Conservation (phyloP, 2,888 invertebrate species). For the Julus scandinavius region DNA sequence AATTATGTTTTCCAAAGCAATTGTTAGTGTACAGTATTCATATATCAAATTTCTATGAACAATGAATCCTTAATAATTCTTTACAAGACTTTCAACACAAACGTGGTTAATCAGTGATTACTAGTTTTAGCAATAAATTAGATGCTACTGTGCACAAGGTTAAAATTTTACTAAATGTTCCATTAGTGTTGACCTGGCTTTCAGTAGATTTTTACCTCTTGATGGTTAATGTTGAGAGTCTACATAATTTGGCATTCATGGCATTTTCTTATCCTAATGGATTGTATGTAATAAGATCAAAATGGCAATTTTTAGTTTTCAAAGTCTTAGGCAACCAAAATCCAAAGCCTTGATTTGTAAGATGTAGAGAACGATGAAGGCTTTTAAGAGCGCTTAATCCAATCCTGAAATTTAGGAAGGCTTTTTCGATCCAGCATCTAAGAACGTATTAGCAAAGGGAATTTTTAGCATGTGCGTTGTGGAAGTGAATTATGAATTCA, state of each 20-base stretch:
- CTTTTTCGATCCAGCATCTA: neutral
- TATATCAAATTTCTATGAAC: no score
- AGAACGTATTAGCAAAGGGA: neutral
- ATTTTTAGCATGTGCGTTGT: neutral
- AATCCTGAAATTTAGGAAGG: neutral
- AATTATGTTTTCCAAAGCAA: no score
- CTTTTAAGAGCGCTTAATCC: slow-evolving; percentile 34
- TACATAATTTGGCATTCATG: neutral
- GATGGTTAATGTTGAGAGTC: neutral
- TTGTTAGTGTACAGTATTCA: no score
- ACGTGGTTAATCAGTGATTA: no score
- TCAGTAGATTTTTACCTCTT: neutral
- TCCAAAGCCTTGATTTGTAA: neutral
- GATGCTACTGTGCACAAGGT: no score
- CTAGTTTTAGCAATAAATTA: no score
- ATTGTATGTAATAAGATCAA: slow-evolving; percentile 22
- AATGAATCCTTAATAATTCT: no score
- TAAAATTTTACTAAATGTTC: neutral
- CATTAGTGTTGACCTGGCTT: neutral
- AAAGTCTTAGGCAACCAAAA: neutral
- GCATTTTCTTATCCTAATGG: slow-evolving; percentile 9
- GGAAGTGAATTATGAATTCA: neutral
- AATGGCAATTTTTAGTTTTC: slow-evolving; percentile 8
- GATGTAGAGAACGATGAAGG: slow-evolving; percentile 6
- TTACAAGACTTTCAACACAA: no score